Conservation (phyloP, 1,140 invertebrate genomes). For the Littorina saxatilis region DNA sequence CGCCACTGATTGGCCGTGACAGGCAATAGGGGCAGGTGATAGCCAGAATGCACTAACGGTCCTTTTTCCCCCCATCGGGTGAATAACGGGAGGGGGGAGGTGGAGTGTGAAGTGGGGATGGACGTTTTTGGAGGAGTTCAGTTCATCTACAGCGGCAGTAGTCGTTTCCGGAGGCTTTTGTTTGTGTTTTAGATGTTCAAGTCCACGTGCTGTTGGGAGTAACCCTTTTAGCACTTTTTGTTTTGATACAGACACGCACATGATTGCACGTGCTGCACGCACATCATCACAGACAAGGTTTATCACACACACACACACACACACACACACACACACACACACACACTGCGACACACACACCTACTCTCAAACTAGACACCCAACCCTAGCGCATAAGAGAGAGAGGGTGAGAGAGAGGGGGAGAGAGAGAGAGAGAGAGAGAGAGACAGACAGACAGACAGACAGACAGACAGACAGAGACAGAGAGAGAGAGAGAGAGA, state of each 20-base stretch:
- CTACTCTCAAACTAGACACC: no score
- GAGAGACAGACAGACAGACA: background rate
- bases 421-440: constrained; percentile 14
- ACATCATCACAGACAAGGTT: background rate
- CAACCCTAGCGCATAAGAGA: no score
- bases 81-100: no score
- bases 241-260: background rate
- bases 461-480: background rate
- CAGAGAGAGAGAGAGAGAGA: background rate
- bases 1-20: background rate
- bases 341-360: no score
- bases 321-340: no score
- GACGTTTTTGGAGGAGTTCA: no score
- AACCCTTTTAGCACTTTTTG: no score
- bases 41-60: background rate
- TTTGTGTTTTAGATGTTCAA: background rate
- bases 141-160: background rate
- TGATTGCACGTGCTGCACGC: background rate
- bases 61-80: background rate
- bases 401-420: no score
- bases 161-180: constrained; percentile 1
- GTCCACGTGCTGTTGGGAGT: no score
- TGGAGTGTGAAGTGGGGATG: background rate
- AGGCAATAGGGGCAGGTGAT: background rate
- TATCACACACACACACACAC: background rate